These are phyloP conservation scores for Epinotia demarniana DNA, from an alignment of 2,888 invertebrate genomes.

Conservation along the genomic window DNA sequence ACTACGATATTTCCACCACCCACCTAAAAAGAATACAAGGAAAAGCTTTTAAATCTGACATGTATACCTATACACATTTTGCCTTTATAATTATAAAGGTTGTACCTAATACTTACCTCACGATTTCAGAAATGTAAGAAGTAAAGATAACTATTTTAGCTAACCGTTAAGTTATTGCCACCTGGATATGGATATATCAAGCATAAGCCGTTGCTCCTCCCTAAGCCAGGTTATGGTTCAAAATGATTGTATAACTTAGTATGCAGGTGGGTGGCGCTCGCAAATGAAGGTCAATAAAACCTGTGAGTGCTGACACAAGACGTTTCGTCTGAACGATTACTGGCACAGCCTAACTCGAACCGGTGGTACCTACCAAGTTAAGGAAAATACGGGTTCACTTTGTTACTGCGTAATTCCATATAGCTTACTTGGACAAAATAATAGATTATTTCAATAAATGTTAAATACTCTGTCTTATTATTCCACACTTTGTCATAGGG, in stretches of 20 bases:
- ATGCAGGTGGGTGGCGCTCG: slow-evolving; percentile 10
- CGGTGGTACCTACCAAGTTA: background rate
- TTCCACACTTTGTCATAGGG: too few relatives aligned
- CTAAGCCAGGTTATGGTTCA: background rate
- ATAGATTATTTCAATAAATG: too few relatives aligned
- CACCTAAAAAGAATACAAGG: background rate
- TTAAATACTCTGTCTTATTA: too few relatives aligned
- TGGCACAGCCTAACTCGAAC: slow-evolving; percentile 8
- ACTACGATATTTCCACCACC: too few relatives aligned
- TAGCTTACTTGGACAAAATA: too few relatives aligned
- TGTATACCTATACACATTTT: background rate
- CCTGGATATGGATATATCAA: too few relatives aligned
- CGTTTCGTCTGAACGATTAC: slow-evolving; percentile 20
- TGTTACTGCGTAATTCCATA: too few relatives aligned
- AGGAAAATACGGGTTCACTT: too few relatives aligned
- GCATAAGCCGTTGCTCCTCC: background rate
- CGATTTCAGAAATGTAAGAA: background rate
- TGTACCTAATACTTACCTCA: background rate
- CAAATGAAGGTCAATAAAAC: slow-evolving; percentile 33
- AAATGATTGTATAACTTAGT: slow-evolving; percentile 15
- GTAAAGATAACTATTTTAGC: background rate
- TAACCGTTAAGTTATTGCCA: background rate
- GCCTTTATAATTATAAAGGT: background rate
- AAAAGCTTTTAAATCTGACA: background rate
- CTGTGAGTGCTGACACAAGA: slow-evolving; percentile 33